A percentile compares a stretch with the other conserved stretches of the same genome.
Conservation (phyloP, 2,797 vertebrate genomes). For the Scarus forsteni region DNA sequence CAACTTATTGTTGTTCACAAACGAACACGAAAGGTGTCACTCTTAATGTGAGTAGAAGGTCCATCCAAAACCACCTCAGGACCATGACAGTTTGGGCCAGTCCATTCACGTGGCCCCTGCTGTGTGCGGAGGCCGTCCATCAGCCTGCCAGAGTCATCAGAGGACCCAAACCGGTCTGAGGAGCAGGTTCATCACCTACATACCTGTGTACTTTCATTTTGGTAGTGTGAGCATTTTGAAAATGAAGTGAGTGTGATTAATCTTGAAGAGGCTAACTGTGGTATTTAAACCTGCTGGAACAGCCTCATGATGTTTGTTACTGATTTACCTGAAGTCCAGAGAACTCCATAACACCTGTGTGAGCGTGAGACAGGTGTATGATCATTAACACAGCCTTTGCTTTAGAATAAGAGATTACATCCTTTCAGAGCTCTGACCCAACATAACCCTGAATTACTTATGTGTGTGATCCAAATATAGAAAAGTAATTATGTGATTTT, state of each 20-base stretch:
- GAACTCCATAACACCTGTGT: slow-evolving; percentile 1
- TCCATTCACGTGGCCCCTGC: too few species aligned
- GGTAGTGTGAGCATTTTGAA: neutral
- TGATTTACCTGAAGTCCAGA: slow-evolving; percentile 4
- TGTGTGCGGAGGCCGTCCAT: slow-evolving; percentile 14
- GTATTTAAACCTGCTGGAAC: neutral
- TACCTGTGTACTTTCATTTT: slow-evolving; percentile 33
- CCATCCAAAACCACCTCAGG: too few species aligned
- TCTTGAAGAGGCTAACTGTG: neutral
- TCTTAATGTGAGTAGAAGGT: too few species aligned
- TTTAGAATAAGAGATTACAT: neutral
- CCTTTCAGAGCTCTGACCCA: too few species aligned
- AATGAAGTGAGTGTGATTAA: neutral
- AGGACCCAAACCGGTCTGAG: slow-evolving; percentile 1
- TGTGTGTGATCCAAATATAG: too few species aligned
- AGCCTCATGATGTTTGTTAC: slow-evolving; percentile 14
- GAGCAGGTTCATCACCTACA: slow-evolving; percentile 40
- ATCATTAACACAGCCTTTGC: neutral
- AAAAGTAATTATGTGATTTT: too few species aligned
- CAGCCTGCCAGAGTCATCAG: slow-evolving; percentile 18
- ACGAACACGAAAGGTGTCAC: too few species aligned
- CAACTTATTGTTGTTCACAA: too few species aligned
- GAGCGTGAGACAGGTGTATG: slow-evolving; percentile 9
- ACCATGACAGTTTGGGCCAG: too few species aligned
- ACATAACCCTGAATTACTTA: too few species aligned